Evolutionary conservation across 1,140 invertebrate species (phyloP), one percentile per base, ranked within the genome.

Genomic region (Melanaphis sacchari): DNA sequence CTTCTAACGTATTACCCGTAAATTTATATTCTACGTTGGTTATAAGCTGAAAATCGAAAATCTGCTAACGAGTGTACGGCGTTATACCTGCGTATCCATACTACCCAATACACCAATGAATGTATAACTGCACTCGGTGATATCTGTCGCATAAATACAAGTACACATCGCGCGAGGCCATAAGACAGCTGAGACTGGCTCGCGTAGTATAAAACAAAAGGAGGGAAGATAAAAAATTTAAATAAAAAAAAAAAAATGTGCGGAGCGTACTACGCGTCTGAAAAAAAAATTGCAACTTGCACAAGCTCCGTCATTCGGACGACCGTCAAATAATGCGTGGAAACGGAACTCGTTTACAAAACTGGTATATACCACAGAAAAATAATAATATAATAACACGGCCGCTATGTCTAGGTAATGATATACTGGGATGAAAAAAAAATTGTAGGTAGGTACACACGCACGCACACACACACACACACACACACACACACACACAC

Each of bases 331-430:
- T 18, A 76, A n/a, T n/a, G 59, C 40, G 31, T 88, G 85, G 9
- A 87, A 87, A 87, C 41, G 85, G 38, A 92, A 92, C 90, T 82
- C 40, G 90, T 92, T 92, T 92, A 36, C 46, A 38, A 11, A 89
- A 92, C 90, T 31, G 66, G 90, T 82, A 46, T 92, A 22, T 36
- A 36, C 43, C 31, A 36, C 59, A 76, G 31, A 76, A n/a, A n/a
- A n/a, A 76, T n/a, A 76, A 76, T n/a, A 76, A 18, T 18, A n/a
- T n/a, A 76, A 76, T 6, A 76, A 76, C 59, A 76, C 59, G 59
- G 59, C 59, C 31, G 31, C 59, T n/a, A n/a, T 76, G 59, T n/a
- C 15, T 18, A 36, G n/a, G 31, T 18, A 76, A 76, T 76, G 59
- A 76, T 38, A n/a, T 40, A 43, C 87, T 36, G 91, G 49, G 40